Evolutionary conservation across 35 echinoderm and acorn worm species (phyloP).

Genomic region (Apostichopus parvimensis): DNA sequence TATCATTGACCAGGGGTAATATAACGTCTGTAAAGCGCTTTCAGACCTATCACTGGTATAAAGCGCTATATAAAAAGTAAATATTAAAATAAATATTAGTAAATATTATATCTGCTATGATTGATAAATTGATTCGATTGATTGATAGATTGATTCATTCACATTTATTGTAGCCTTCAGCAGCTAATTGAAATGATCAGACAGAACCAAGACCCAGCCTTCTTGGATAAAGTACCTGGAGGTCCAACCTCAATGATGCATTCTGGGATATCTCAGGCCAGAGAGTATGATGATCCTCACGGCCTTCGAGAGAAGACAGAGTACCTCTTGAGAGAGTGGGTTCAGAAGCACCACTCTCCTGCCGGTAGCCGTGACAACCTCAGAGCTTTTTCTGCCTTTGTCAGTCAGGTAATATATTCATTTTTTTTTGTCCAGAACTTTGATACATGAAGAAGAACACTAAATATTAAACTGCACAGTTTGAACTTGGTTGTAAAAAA

Average conservation of each 20-base stretch:
- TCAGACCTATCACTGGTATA: too few relatives aligned
- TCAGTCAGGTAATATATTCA: conserved; percentile 73
- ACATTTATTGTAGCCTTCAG: conserved; percentile 47
- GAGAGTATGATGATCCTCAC: conserved; percentile 98
- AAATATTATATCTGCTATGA: too few relatives aligned
- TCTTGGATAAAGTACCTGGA: conserved; percentile 95
- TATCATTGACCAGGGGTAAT: too few relatives aligned
- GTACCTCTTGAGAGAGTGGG: conserved; percentile 97
- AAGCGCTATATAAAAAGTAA: too few relatives aligned
- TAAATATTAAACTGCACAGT: too few relatives aligned
- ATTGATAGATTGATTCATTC: too few relatives aligned
- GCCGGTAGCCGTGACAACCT: conserved; percentile 90
- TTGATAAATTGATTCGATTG: too few relatives aligned
- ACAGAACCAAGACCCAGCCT: conserved; percentile 96
- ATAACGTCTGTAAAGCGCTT: too few relatives aligned
- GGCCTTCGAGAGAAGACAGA: conserved; percentile 98
- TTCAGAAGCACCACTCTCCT: conserved; percentile 96
- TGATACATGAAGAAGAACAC: too few relatives aligned
- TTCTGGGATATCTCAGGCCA: conserved; percentile 97
- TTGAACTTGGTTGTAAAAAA: too few relatives aligned
- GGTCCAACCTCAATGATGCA: conserved; percentile 99
- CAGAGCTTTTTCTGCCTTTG: conserved; percentile 98
- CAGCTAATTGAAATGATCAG: conserved; percentile 87
- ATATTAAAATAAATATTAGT: too few relatives aligned
- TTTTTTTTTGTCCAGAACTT: background rate